Conservation (phyloP, 2,888 invertebrate species). For the Bombylius discolor region DNA sequence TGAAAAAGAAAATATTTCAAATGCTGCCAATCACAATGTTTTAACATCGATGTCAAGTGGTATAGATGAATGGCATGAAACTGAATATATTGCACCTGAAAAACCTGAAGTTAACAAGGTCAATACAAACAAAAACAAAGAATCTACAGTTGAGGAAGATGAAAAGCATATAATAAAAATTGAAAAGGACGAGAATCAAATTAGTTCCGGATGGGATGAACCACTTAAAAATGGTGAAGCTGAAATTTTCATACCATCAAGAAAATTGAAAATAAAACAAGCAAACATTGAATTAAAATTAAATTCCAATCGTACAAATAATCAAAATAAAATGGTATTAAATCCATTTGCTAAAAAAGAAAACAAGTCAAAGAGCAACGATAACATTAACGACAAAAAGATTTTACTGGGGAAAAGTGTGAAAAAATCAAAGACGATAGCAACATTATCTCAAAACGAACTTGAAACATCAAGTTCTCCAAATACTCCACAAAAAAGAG, state of each 20-base stretch:
- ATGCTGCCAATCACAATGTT: too few species aligned
- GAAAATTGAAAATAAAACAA: constrained; percentile 25
- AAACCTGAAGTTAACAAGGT: too few species aligned
- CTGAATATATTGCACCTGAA: too few species aligned
- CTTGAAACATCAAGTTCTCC: neutral
- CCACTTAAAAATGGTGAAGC: constrained; percentile 36
- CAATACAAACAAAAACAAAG: neutral
- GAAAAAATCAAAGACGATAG: constrained; percentile 3
- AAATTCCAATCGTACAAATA: constrained; percentile 16
- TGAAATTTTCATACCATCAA: constrained; percentile 29
- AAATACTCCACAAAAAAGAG: constrained; percentile 41
- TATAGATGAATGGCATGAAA: too few species aligned
- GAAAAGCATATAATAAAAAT: neutral
- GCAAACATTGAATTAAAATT: constrained; percentile 23
- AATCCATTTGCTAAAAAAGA: constrained; percentile 20
- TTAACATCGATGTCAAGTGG: too few species aligned
- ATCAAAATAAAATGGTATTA: constrained; percentile 17
- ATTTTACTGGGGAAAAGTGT: constrained; percentile 12
- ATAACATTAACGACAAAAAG: neutral
- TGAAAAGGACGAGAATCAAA: neutral
- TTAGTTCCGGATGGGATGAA: constrained; percentile 32
- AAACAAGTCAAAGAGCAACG: constrained; percentile 6
- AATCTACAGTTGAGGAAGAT: neutral
- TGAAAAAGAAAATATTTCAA: too few species aligned
- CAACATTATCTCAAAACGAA: neutral